A percentile compares a stretch with the other conserved stretches of the same genome.
phyloP scores from a whole-genome alignment of 2,797 vertebrate genomes.

The Hoplostethus mediterraneus region DNA sequence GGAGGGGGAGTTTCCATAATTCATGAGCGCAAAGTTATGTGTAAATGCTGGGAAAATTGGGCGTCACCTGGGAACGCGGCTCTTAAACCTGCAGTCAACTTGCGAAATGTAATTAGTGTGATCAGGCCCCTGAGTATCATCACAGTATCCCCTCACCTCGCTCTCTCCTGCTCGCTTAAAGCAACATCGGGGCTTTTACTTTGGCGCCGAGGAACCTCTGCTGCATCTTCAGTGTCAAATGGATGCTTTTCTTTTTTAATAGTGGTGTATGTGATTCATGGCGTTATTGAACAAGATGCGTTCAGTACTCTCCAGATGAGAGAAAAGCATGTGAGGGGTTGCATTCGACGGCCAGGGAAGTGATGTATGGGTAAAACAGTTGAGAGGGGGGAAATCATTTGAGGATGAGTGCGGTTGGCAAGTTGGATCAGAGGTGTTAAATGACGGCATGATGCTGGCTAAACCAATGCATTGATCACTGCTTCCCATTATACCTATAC shows the following conservation, averaged over 20 bases:
- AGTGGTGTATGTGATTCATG: slow-evolving; percentile 45
- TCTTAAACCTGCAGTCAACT: slow-evolving; percentile 69
- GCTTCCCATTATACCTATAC: background rate
- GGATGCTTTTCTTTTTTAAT: background rate
- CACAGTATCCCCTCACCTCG: slow-evolving; percentile 41
- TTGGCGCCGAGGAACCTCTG: slow-evolving; percentile 53
- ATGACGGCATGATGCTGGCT: slow-evolving; percentile 18
- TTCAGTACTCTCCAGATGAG: slow-evolving; percentile 37
- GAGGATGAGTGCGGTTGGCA: slow-evolving; percentile 23
- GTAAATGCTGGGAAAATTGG: slow-evolving; percentile 62
- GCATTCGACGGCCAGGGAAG: background rate
- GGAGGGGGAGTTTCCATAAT: slow-evolving; percentile 39
- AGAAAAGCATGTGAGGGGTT: slow-evolving; percentile 20
- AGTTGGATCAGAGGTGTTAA: slow-evolving; percentile 38
- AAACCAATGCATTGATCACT: slow-evolving; percentile 16
- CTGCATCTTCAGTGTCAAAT: slow-evolving; percentile 54
- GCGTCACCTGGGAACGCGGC: slow-evolving; percentile 58
- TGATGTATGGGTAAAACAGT: slow-evolving; percentile 4
- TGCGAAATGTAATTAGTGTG: slow-evolving; percentile 77
- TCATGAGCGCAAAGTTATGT: slow-evolving; percentile 53
- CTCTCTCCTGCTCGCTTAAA: slow-evolving; percentile 46
- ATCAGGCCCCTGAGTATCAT: slow-evolving; percentile 63
- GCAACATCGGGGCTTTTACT: slow-evolving; percentile 44
- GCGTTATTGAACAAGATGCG: slow-evolving; percentile 52
- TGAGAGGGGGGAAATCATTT: slow-evolving; percentile 27